Base-by-base conservation (phyloP, 2,888 invertebrate species). In the Campoplex capitator region DNA sequence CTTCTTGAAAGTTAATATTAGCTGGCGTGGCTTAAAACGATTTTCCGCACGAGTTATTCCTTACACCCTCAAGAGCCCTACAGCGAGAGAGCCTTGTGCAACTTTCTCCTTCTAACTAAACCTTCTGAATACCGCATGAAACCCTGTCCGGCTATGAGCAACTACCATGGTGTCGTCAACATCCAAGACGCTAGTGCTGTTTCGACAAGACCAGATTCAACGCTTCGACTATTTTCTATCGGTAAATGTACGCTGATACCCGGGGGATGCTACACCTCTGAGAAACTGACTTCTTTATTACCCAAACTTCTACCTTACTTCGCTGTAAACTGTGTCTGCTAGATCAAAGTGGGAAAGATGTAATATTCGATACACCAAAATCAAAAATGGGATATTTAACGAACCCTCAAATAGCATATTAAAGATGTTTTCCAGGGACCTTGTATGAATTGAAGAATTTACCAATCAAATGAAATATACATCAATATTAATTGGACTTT, bases 1-100 rank as follows among this genome's bases (percentile, higher is more conserved):
- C 85, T 88, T 88, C 88, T 88, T 87, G 84, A 88, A 88, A 92
- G 92, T 92, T 92, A 92, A 93, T 92, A 92, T 92, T 92, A 92
- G 93, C 91, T 88, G 88, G 89, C 86, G 89, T 89, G 90, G 92
- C 91, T 92, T 93, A 91, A 92, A 92, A 91, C 92, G 91, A 92
- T 92, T 92, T 92, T 92, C 91, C 92, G 88, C 91, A 86, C 88
- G 89, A 88, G 86, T 89, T 89, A 87, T 68, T 88, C 83, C 89
- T 89, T 73, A 51, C 71, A 73, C 89, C 90, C 91, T 91, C 89
- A 85, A 87, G 78, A 73, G 82, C 81, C 68, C 48, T 62, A 23
- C 45, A 73, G 79, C 71, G 68, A 82, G 73, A 81, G 84, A 62
- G 82, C 80, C 81, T 84, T 58, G 58, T 56, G 58, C 42, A 78